Percentiles rank a stretch among this genome's conserved stretches.
phyloP scores from a whole-genome alignment of 1,140 invertebrate species.

The Aphis craccivora region DNA sequence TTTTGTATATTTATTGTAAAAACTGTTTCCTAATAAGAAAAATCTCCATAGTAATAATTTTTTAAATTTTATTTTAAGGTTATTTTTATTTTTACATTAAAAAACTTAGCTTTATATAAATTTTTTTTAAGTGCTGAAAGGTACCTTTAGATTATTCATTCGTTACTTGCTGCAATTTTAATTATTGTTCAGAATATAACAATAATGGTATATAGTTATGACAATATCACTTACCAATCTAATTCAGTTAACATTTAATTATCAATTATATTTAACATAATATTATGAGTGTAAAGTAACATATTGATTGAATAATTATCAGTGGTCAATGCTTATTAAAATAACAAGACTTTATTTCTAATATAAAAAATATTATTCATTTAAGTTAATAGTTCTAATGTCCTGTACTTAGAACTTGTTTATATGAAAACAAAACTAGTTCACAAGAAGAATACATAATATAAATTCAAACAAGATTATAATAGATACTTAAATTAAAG shows the following conservation, averaged over 20 bases:
- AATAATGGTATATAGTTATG: not conserved
- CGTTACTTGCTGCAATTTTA: slow-evolving; percentile 19
- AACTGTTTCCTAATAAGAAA: not conserved
- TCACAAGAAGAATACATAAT: not conserved
- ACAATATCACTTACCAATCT: not conserved
- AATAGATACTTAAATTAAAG: not conserved
- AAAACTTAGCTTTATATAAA: not conserved
- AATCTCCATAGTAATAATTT: slow-evolving; percentile 1
- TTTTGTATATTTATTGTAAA: slow-evolving; percentile 27
- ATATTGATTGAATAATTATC: not conserved
- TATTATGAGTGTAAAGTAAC: not conserved
- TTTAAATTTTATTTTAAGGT: not conserved
- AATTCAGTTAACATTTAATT: not conserved
- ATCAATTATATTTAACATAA: not conserved
- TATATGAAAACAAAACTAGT: not conserved
- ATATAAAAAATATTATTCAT: not conserved
- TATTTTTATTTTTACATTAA: slow-evolving; percentile 30
- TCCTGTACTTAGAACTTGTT: not conserved
- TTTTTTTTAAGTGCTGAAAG: not conserved
- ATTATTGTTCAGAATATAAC: not conserved
- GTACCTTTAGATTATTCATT: not conserved
- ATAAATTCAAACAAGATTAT: not conserved
- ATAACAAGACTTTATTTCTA: not conserved
- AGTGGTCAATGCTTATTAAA: not conserved
- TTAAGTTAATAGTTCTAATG: not conserved